A percentile compares a stretch with the other conserved stretches of the same genome.
These are phyloP conservation scores for Buceros bicornis DNA, from an alignment of 2,797 vertebrate species.

Conservation along the genomic window DNA sequence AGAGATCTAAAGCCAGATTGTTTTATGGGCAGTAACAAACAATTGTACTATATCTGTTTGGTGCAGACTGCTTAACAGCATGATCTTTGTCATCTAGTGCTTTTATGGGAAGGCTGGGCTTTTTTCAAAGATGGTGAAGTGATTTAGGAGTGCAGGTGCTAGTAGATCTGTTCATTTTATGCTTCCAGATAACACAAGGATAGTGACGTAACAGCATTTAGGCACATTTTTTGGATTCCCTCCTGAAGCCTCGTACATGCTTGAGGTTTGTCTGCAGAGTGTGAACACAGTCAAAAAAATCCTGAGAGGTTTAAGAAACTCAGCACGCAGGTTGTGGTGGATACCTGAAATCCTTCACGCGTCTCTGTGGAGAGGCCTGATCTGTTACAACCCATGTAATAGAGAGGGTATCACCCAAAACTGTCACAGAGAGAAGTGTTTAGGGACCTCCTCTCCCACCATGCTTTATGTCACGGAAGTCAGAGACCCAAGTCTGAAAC, in stretches of 20 bases:
- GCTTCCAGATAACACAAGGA: background rate
- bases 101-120: background rate
- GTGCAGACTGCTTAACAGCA: background rate
- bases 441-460: rapidly evolving
- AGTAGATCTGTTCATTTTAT: background rate
- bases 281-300: background rate
- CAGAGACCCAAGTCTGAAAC: background rate
- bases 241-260: background rate
- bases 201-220: background rate
- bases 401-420: background rate
- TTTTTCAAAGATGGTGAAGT: background rate
- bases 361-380: background rate
- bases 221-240: background rate
- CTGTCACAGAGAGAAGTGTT: background rate
- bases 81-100: background rate
- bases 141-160: background rate
- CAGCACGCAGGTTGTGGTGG: background rate
- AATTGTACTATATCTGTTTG: background rate
- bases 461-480: background rate
- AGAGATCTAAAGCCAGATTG: background rate
- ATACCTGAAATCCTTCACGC: background rate
- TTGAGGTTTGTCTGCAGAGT: background rate
- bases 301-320: background rate
- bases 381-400: background rate
- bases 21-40: background rate